Base-by-base conservation (phyloP, 1,140 invertebrate species). In the Wiebesia pumilae region DNA sequence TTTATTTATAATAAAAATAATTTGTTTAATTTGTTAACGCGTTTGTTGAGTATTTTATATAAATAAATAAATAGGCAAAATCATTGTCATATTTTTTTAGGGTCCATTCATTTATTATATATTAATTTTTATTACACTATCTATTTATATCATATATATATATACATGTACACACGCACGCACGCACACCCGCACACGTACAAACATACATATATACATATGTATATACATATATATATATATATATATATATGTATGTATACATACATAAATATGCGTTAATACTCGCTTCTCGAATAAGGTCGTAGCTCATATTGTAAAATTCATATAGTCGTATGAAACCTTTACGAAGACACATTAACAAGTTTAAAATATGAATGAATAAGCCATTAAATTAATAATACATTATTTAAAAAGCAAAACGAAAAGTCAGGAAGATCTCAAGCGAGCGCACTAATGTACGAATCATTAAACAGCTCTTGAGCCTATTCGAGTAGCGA, bases 51-150 rank as follows among this genome's bases (percentile, higher is more conserved):
- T 82, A 78, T 82, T 84, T 84, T 47, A 75, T 79, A 82, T 30
- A 14, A 67, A 81, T 81, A 81, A 84, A 81, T 80, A 84, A 87
- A 87, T 38, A 54, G 14, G 47, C 69, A 62, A 73, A 47, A 16
- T 24, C 16, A 80, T 79, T 83, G 30, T 75, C 27, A 51, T 54
- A 19, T 78, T 88, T 86, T 88, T 83, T 58, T 87, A 88, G 88
- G 91, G 89, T 92, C 89, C 89, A 92, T 91, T 91, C 88, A 91
- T 92, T 92, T 92, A 92, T 91, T 91, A 91, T 91, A 91, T 92
- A 90, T 90, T 91, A 90, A 91, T 90, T 91, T 91, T 92, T 89
- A 91, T 92, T 92, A 92, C 89, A 90, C 90, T 92, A 92, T 92
- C 89, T 91, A 91, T 89, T 89, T 89, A 89, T 90, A 90, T 88